A percentile compares a stretch with the other conserved stretches of the same genome.
These are phyloP conservation scores for Drosophila nannoptera DNA, from an alignment of 1,140 invertebrate species.

Conservation along the genomic window DNA sequence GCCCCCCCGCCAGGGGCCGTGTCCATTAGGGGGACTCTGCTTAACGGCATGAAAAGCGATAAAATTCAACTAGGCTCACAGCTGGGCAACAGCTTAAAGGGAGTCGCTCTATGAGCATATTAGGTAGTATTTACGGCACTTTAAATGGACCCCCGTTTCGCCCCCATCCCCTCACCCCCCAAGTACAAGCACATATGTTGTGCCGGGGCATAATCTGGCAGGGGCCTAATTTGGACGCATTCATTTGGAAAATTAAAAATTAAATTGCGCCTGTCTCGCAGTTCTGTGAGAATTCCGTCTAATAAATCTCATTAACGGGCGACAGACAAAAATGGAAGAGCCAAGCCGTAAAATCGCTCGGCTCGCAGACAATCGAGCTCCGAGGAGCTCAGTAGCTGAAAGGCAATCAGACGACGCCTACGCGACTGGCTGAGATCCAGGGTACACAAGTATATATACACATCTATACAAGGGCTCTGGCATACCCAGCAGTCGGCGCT, in stretches of 20 bases:
- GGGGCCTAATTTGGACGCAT: slow-evolving; percentile 72
- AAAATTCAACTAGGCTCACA: slow-evolving; percentile 55
- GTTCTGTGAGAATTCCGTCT: slow-evolving; percentile 53
- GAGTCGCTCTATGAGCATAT: slow-evolving; percentile 4
- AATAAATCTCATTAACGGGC: slow-evolving; percentile 72
- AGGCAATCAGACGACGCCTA: background rate
- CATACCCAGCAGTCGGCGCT: background rate
- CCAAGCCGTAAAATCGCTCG: background rate
- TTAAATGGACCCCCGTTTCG: slow-evolving; percentile 17
- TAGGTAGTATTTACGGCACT: slow-evolving; percentile 33
- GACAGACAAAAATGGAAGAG: slow-evolving; percentile 17
- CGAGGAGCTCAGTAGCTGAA: background rate
- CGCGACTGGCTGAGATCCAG: background rate
- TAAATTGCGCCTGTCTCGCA: slow-evolving; percentile 73
- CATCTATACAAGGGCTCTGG: too few relatives aligned
- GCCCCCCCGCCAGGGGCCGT: background rate
- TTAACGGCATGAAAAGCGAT: slow-evolving; percentile 66
- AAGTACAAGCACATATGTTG: slow-evolving; percentile 14
- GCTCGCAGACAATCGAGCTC: too few relatives aligned
- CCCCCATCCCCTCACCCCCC: background rate
- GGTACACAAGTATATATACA: too few relatives aligned
- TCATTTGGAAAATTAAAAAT: slow-evolving; percentile 78
- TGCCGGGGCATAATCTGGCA: slow-evolving; percentile 49
- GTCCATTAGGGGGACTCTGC: slow-evolving; percentile 33
- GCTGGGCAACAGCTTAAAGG: slow-evolving; percentile 34